A percentile compares a stretch with the other conserved stretches of the same genome.
These are phyloP conservation scores for Drosophila pseudotalamancana DNA, from an alignment of 2,888 invertebrate species.

Conservation along the genomic window DNA sequence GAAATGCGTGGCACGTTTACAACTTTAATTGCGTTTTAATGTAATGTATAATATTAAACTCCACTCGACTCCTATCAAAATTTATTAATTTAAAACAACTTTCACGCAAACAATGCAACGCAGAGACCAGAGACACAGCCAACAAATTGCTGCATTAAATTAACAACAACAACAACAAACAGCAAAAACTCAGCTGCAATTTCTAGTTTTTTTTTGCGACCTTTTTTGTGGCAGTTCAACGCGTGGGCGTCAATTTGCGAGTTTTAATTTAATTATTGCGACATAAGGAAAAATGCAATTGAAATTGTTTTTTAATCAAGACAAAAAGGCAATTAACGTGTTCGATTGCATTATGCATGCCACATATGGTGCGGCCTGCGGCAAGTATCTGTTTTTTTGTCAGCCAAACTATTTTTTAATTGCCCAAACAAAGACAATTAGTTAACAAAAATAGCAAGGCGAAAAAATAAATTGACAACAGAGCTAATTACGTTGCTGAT, in stretches of 20 bases:
- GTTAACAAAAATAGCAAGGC: conserved; percentile 6
- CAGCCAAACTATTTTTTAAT: conserved; percentile 54
- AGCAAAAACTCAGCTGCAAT: neutral
- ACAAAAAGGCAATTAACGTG: conserved; percentile 65
- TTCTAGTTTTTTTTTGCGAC: neutral
- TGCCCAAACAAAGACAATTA: conserved; percentile 32
- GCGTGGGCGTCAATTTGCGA: conserved; percentile 49
- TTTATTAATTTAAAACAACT: conserved; percentile 53
- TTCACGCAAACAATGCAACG: conserved; percentile 62
- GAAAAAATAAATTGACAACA: conserved; percentile 6
- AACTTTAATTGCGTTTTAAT: conserved; percentile 61
- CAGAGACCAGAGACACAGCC: conserved; percentile 8
- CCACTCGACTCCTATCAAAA: conserved; percentile 30
- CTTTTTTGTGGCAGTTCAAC: neutral
- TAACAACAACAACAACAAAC: conserved; percentile 6
- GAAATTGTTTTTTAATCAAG: conserved; percentile 66
- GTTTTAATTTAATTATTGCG: conserved; percentile 44
- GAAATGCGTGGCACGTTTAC: conserved; percentile 56
- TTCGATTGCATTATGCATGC: conserved; percentile 51
- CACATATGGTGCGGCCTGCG: conserved; percentile 42
- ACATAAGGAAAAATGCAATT: conserved; percentile 42
- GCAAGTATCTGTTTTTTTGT: conserved; percentile 16
- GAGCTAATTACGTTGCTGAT: conserved; percentile 38
- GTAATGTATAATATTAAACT: conserved; percentile 63
- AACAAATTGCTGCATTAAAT: conserved; percentile 57